Percentiles rank a stretch among this genome's conserved stretches.
Conservation (phyloP, 1,140 invertebrate species). For the Penaeus japonicus region DNA sequence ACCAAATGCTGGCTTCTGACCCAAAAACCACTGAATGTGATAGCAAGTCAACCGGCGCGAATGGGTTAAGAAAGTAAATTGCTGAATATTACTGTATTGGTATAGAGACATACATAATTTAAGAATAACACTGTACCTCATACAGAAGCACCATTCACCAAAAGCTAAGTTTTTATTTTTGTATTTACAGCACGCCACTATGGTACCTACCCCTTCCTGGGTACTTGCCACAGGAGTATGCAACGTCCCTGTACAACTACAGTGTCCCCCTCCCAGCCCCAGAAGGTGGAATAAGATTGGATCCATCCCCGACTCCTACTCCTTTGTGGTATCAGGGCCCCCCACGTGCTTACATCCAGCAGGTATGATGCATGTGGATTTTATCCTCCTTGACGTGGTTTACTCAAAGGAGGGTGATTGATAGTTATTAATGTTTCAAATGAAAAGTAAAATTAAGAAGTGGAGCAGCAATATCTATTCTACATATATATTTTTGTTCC, state of each 20-base stretch:
- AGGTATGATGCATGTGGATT: constrained; percentile 64
- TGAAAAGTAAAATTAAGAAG: background rate
- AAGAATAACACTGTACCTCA: too few relatives aligned
- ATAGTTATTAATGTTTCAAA: background rate
- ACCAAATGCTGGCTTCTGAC: too few relatives aligned
- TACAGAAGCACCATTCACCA: background rate
- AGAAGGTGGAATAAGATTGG: constrained; percentile 62
- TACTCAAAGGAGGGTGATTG: too few relatives aligned
- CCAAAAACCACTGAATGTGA: too few relatives aligned
- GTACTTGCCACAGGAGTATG: constrained; percentile 76
- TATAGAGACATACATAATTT: too few relatives aligned
- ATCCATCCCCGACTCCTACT: constrained; percentile 63
- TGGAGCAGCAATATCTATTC: background rate
- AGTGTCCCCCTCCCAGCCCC: constrained; percentile 60
- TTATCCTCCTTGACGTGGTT: too few relatives aligned
- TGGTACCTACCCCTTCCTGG: constrained; percentile 82
- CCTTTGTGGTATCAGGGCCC: constrained; percentile 65
- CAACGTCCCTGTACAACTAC: constrained; percentile 64
- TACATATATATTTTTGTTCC: constrained; percentile 30
- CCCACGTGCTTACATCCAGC: constrained; percentile 83
- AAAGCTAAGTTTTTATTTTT: background rate
- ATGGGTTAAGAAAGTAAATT: too few relatives aligned
- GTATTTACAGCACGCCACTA: constrained; percentile 76
- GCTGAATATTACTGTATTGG: too few relatives aligned
- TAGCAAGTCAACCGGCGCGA: too few relatives aligned